These are phyloP conservation scores for Eciton burchellii DNA, from an alignment of 1,140 invertebrate species.

Conservation along the genomic window DNA sequence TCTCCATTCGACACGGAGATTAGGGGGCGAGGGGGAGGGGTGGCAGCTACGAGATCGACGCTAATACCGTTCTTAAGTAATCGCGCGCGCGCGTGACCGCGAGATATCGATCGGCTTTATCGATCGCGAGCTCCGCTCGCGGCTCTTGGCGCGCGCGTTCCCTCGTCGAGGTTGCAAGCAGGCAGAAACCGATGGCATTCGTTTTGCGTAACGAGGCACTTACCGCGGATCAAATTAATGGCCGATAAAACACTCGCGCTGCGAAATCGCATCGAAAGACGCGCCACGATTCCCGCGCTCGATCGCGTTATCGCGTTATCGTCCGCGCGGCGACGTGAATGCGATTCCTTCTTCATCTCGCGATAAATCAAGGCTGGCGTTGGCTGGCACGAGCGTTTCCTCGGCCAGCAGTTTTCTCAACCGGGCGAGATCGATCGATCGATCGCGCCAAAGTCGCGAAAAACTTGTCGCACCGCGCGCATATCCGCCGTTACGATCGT, in stretches of 20 bases:
- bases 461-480: not conserved
- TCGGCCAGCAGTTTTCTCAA: not conserved
- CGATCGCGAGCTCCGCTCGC: conserved; percentile 48
- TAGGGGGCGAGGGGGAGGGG: not conserved
- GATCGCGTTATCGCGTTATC: conserved; percentile 24
- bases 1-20: conserved; percentile 45
- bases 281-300: conserved; percentile 51
- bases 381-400: conserved; percentile 20
- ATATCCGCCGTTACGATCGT: not conserved
- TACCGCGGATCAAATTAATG: conserved; percentile 79
- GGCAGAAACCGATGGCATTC: conserved; percentile 76
- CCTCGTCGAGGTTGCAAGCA: conserved; percentile 51
- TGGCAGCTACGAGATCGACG: conserved; percentile 54
- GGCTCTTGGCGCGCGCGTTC: not conserved
- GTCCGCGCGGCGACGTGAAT: conserved; percentile 40
- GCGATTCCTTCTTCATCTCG: conserved; percentile 51
- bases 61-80: conserved; percentile 66
- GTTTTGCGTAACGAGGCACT: conserved; percentile 80
- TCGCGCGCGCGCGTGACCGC: conserved; percentile 48
- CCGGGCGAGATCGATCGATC: not conserved
- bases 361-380: too few relatives aligned
- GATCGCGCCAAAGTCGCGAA: conserved; percentile 1
- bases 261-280: conserved; percentile 64
- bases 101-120: conserved; percentile 74
- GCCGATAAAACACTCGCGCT: conserved; percentile 75